These are phyloP conservation scores for Apotomis betuletana DNA, from an alignment of 2,888 invertebrate species.

Conservation along the genomic window DNA sequence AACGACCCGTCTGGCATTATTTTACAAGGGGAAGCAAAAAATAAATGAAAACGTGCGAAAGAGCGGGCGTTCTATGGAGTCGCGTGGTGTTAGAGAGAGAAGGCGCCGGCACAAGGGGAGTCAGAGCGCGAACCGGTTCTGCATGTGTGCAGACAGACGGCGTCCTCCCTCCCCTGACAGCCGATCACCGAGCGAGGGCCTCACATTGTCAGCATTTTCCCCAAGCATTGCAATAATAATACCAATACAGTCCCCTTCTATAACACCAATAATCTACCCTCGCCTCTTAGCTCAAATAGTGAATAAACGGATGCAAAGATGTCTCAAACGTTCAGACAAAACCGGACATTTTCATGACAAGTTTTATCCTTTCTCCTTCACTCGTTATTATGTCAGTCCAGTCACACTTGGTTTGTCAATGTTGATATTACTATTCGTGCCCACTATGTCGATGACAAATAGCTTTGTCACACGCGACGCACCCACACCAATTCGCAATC, in stretches of 20 bases:
- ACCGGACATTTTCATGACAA: conserved; percentile 32
- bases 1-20: conserved; percentile 76
- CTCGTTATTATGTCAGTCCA: conserved; percentile 39
- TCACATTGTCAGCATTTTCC: conserved; percentile 74
- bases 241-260: conserved; percentile 53
- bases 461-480: conserved; percentile 72
- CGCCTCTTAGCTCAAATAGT: conserved; percentile 45
- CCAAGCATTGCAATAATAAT: conserved; percentile 77
- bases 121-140: conserved; percentile 79
- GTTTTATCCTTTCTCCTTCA: conserved; percentile 42
- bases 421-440: conserved; percentile 25
- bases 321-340: conserved; percentile 29
- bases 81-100: conserved; percentile 75
- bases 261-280: conserved; percentile 44
- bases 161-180: conserved; percentile 76
- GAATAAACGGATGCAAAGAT: conserved; percentile 25
- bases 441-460: conserved; percentile 27
- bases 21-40: conserved; percentile 80
- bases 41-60: conserved; percentile 77
- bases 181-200: conserved; percentile 77
- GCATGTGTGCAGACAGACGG: conserved; percentile 79
- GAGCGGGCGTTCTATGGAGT: conserved; percentile 71
- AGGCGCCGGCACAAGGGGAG: conserved; percentile 75
- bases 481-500: conserved; percentile 73
- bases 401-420: conserved; percentile 40